These are phyloP conservation scores for Dicyrtoma fusca DNA, from an alignment of 2,888 invertebrate species.

Conservation along the genomic window DNA sequence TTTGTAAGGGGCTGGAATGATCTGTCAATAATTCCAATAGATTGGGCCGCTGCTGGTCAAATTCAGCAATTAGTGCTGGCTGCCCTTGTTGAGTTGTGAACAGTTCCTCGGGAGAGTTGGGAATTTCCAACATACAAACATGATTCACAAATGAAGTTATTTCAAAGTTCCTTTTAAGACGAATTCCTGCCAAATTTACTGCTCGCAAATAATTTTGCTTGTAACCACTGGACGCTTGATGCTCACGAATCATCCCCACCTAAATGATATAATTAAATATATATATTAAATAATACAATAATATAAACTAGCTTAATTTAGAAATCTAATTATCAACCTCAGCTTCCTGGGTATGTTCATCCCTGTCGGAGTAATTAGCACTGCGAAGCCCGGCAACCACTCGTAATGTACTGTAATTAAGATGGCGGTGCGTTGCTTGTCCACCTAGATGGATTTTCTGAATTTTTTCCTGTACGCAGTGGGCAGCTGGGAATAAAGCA, in stretches of 20 bases:
- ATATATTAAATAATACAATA: background rate
- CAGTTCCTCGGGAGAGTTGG: background rate
- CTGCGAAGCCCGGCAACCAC: background rate
- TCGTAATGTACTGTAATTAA: background rate
- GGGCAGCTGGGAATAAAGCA: background rate
- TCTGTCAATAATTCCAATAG: background rate
- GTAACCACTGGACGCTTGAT: background rate
- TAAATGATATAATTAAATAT: background rate
- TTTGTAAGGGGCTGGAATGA: too few relatives aligned
- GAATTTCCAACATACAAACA: background rate
- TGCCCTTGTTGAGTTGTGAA: background rate
- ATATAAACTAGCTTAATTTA: background rate
- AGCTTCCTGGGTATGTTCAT: slow-evolving; percentile 16
- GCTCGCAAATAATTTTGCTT: background rate
- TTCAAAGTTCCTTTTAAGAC: background rate
- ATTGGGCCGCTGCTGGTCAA: background rate
- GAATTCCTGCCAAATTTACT: background rate
- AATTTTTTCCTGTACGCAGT: slow-evolving; percentile 2
- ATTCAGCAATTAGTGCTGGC: background rate
- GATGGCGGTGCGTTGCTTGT: background rate
- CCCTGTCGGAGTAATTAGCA: background rate
- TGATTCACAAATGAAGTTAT: background rate
- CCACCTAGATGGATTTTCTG: too few relatives aligned
- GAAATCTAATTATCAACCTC: background rate
- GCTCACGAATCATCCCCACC: slow-evolving; percentile 12